Base-by-base conservation (phyloP, 2,113 vertebrate genomes). In the Alectura lathami region DNA sequence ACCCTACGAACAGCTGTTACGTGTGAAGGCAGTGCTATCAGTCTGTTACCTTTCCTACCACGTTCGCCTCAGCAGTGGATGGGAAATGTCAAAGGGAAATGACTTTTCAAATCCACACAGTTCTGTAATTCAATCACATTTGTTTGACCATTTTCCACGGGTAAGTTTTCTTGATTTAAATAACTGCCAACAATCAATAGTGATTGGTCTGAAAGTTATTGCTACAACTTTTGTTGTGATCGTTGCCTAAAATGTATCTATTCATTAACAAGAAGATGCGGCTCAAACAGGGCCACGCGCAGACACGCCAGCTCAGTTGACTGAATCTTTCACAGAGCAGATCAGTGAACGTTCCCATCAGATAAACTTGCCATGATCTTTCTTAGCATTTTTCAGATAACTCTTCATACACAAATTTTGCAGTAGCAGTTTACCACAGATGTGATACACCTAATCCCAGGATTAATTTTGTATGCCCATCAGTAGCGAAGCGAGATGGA, bases 1-100 rank as follows among this genome's bases (percentile, higher is more conserved):
- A 89, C 74, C 85, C 89, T 90, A 48, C 5, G 9, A 74, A 77
- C 77, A 94, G 91, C 85, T 94, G 73, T 48, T 47, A 47, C 6
- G 43, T n/a, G 76, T 79, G 93, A 93, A 87, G 56, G 80, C 93
- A 53, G 72, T 91, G 62, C 88, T 94, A 95, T 86, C 36, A 13
- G 83, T 96, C 76, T 83, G 93, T 95, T 88, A 57, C 29, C 6
- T 50, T 69, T 69, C 32, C 67, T 45, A 43, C 83, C 63, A 32
- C 26, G 60, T 79, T 89, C 91, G 76, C 81, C 43, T 60, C 53
- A 69, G 83, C 79, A 79, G 84, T 9, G 26, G 57, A 86, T 82
- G 64, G 74, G 57, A 96, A 96, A 94, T 66, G 70, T 78, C 91
- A 91, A 87, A 86, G 77, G 84, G 90, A 97, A 96, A 96, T 73